Evolutionary conservation across 2,113 vertebrate species (phyloP).

Genomic region (Cyprinus carpio): DNA sequence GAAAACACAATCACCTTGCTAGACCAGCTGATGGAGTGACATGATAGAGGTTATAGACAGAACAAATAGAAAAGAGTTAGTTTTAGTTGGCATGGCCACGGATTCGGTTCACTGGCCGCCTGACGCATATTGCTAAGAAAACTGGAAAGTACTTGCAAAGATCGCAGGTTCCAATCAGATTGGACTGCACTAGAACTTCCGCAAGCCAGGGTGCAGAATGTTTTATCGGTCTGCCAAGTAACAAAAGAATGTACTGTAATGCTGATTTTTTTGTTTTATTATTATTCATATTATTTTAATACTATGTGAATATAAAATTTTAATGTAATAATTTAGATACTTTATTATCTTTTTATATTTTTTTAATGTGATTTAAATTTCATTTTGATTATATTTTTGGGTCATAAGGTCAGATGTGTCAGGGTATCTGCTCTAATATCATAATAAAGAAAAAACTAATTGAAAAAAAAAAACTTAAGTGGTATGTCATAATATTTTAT

Average conservation of each 20-base stretch:
- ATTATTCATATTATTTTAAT: too few species aligned
- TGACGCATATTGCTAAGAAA: neutral
- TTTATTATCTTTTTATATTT: too few species aligned
- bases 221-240: neutral
- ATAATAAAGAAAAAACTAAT: too few species aligned
- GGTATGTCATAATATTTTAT: too few species aligned
- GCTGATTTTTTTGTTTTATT: too few species aligned
- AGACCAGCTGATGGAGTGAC: neutral
- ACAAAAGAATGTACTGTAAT: neutral
- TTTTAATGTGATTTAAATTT: too few species aligned
- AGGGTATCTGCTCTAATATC: too few species aligned
- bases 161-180: neutral
- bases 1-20: slow-evolving; percentile 49
- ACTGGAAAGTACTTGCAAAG: neutral
- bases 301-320: too few species aligned
- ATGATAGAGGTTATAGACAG: neutral
- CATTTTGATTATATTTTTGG: too few species aligned
- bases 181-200: neutral
- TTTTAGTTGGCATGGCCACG: neutral
- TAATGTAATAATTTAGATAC: too few species aligned
- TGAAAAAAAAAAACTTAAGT: too few species aligned
- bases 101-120: neutral
- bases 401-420: too few species aligned
- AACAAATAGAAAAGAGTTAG: neutral
- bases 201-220: neutral